Evolutionary conservation across 2,113 vertebrate species (phyloP).

Genomic region (Callithrix jacchus): DNA sequence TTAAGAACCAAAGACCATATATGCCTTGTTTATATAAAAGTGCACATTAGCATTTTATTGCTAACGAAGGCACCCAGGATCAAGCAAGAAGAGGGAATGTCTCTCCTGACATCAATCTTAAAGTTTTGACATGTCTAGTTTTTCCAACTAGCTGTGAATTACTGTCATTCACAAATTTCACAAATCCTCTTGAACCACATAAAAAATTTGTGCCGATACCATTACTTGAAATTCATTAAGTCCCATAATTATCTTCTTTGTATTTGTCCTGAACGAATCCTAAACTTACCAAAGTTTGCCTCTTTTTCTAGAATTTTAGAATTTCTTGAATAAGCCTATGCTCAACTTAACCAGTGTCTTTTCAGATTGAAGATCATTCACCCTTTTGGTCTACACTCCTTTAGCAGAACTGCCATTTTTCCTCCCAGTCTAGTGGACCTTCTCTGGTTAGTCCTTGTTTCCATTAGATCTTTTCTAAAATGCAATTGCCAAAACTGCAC

Average conservation of each 20-base stretch:
- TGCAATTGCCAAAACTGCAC: not conserved
- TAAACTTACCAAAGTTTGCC: not conserved
- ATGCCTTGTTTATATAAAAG: not conserved
- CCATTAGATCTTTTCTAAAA: not conserved
- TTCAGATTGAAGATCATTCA: not conserved
- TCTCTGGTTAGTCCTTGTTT: not conserved
- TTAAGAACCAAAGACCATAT: not conserved
- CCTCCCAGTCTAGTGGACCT: not conserved
- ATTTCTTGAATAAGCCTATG: not conserved
- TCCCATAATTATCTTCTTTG: not conserved
- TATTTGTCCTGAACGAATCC: not conserved
- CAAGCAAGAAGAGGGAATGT: not conserved
- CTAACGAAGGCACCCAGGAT: not conserved
- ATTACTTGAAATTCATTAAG: slow-evolving; percentile 2
- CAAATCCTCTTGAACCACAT: not conserved
- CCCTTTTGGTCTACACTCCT: not conserved
- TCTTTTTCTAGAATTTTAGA: not conserved
- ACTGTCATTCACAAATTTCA: not conserved
- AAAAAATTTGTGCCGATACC: not conserved
- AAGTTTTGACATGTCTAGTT: not conserved
- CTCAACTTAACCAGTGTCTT: not conserved
- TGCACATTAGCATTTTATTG: not conserved
- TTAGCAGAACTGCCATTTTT: not conserved
- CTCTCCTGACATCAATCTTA: not conserved
- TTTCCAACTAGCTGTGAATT: not conserved